Evolutionary conservation across 2,888 invertebrate genomes (phyloP).

Genomic region (Cephalotes varians): DNA sequence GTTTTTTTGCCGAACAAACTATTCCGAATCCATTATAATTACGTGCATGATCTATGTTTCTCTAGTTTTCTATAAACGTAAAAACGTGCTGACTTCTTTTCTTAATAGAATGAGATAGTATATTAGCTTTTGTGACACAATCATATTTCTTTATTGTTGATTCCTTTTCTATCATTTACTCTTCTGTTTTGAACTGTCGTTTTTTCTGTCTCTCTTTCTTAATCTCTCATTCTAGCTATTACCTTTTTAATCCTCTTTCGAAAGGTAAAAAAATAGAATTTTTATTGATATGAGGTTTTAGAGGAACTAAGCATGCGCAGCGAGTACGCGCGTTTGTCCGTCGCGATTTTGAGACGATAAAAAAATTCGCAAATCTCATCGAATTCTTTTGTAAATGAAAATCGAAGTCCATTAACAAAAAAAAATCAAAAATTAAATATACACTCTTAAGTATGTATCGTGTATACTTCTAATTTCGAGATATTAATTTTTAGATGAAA

Average conservation of each 20-base stretch:
- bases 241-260: constrained; percentile 34
- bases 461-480: too few relatives aligned
- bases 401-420: not conserved
- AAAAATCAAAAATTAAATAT: constrained; percentile 2
- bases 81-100: constrained; percentile 10
- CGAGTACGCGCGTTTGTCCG: constrained; percentile 34
- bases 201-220: constrained; percentile 22
- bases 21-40: not conserved
- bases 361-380: not conserved
- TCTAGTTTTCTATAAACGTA: not conserved
- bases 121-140: not conserved
- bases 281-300: constrained; percentile 39
- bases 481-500: too few relatives aligned
- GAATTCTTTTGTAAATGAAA: not conserved
- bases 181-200: not conserved
- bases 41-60: not conserved
- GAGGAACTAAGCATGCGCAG: not conserved
- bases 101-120: not conserved
- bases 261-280: constrained; percentile 55
- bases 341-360: not conserved
- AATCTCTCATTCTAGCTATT: constrained; percentile 15
- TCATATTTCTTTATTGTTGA: too few relatives aligned
- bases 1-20: not conserved
- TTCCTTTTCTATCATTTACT: constrained; percentile 10
- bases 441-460: too few relatives aligned